phyloP scores from a whole-genome alignment of 1,140 invertebrate genomes.

The Pemphigus obesinymphae region DNA sequence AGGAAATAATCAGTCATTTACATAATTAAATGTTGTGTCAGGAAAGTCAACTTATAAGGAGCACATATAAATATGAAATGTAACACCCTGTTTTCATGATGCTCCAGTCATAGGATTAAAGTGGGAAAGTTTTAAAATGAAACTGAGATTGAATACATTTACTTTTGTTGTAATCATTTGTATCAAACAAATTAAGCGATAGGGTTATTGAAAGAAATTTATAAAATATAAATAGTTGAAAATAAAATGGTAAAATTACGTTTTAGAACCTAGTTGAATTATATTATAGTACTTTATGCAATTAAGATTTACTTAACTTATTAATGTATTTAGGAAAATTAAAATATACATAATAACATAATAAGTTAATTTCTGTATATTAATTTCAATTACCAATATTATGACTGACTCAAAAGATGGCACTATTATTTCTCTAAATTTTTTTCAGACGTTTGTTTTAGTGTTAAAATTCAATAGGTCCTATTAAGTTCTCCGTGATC shows the following conservation, averaged over 20 bases:
- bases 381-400: background rate
- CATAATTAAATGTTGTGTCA: background rate
- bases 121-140: background rate
- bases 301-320: background rate
- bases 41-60: background rate
- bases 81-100: slow-evolving; percentile 14
- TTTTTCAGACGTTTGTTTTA: slow-evolving; percentile 11
- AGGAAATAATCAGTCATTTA: background rate
- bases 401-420: background rate
- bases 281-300: background rate
- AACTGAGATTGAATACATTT: background rate
- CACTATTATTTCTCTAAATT: slow-evolving; percentile 22
- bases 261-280: background rate
- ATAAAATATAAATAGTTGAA: too few relatives aligned
- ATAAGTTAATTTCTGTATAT: background rate
- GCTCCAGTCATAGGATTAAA: background rate
- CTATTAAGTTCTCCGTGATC: slow-evolving; percentile 40
- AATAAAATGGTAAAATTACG: too few relatives aligned
- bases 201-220: too few relatives aligned
- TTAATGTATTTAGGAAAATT: background rate
- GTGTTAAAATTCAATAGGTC: slow-evolving; percentile 20
- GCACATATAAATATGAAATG: background rate
- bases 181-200: too few relatives aligned
- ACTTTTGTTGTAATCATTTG: too few relatives aligned
- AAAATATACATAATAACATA: background rate